Base-by-base conservation (phyloP, 1,140 invertebrate genomes). In the Diorhabda sublineata region DNA sequence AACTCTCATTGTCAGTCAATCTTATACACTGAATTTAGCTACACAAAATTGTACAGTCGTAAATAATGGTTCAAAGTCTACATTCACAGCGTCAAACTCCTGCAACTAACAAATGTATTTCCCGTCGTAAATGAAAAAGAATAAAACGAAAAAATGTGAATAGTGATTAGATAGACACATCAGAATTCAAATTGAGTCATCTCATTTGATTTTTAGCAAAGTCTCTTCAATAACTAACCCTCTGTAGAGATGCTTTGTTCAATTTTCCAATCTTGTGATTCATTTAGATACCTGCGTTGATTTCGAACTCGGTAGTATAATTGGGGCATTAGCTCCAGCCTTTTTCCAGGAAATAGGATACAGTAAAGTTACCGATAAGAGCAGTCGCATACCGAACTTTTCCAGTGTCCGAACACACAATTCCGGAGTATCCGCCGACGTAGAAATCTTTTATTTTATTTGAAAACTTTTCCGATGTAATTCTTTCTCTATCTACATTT, bases 331-430 rank as follows among this genome's bases (percentile, higher is more conserved):
- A 8, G 47, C 47, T n/a, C n/a, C 47, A 8, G 47, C 47, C 47
- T 52, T 52, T 52, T 52, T n/a, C 47, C 47, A 52, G 47, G 47
- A 52, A 52, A 52, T 52, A n/a, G 47, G 47, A 52, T 52, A 52
- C 47, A 52, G n/a, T 52, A 52, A 52, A 52, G 47, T 52, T 52
- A n/a, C 47, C 47, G 47, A 52, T 52, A 52, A 52, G 47, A 52
- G 47, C 6, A 52, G 47, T 52, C 47, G 47, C 47, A 52, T 52
- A 52, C 3, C n/a, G 4, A 52, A 52, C 6, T n/a, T 52, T 52
- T 52, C n/a, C 47, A 52, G 47, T 52, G 47, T 52, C 47, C 47
- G 47, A 6, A 52, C 6, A 6, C 47, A n/a, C 6, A n/a, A 52
- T 6, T 52, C n/a, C 47, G n/a, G 6, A n/a, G 47, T 52, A 52